These are phyloP conservation scores for Tholera decimalis DNA, from an alignment of 2,888 invertebrate genomes.

Conservation along the genomic window DNA sequence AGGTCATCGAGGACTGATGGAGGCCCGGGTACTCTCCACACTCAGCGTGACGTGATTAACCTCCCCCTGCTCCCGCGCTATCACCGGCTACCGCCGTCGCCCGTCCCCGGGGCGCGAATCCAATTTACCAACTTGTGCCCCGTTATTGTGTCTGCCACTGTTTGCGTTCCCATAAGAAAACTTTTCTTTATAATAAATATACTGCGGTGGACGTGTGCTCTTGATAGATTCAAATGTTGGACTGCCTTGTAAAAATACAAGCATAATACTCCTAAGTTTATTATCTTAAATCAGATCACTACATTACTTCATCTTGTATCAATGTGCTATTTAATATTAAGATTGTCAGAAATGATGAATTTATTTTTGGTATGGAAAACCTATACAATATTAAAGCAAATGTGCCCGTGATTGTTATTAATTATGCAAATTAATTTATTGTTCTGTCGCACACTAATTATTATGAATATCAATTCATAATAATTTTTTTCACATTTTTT, in stretches of 20 bases:
- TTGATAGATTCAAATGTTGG: slow-evolving; percentile 51
- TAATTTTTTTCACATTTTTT: too few species aligned
- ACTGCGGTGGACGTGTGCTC: slow-evolving; percentile 63
- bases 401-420: not conserved
- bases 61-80: slow-evolving; percentile 38
- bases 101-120: slow-evolving; percentile 84
- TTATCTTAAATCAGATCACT: slow-evolving; percentile 19
- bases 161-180: slow-evolving; percentile 76
- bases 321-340: slow-evolving; percentile 17
- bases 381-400: not conserved
- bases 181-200: slow-evolving; percentile 76
- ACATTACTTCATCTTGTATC: slow-evolving; percentile 7
- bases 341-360: slow-evolving; percentile 16
- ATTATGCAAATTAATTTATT: not conserved
- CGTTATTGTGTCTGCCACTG: slow-evolving; percentile 80
- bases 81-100: slow-evolving; percentile 66
- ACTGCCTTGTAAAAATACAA: slow-evolving; percentile 10
- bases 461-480: too few species aligned
- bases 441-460: not conserved
- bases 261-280: not conserved
- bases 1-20: slow-evolving; percentile 47
- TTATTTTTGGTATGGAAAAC: slow-evolving; percentile 19
- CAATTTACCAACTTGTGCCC: slow-evolving; percentile 87
- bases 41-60: slow-evolving; percentile 69
- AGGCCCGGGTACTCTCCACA: slow-evolving; percentile 51